phyloP scores from a whole-genome alignment of 2,888 invertebrate species.

The Dichetophora obliterata region DNA sequence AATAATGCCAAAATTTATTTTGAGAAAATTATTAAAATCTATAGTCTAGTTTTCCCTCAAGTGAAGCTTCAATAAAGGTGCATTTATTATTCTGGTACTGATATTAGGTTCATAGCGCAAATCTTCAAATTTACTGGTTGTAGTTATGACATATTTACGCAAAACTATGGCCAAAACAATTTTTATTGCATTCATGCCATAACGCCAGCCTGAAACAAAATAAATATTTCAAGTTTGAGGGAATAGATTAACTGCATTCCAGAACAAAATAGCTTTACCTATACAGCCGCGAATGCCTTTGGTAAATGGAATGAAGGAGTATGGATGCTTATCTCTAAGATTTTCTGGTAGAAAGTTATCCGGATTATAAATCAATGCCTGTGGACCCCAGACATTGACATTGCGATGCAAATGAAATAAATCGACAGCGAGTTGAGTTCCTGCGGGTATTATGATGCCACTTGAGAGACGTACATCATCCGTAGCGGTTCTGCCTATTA shows the following conservation, averaged over 20 bases:
- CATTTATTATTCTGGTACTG: no score
- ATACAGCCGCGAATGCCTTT: conserved; percentile 52
- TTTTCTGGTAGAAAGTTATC: conserved; percentile 65
- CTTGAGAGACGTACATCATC: neutral
- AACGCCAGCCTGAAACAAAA: neutral
- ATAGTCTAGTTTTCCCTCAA: no score
- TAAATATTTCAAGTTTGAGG: no score
- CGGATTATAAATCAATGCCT: conserved; percentile 64
- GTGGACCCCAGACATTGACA: conserved; percentile 62
- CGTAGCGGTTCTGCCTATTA: neutral
- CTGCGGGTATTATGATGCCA: conserved; percentile 54
- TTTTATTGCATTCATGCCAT: neutral
- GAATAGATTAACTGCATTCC: no score
- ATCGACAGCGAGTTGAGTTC: conserved; percentile 57
- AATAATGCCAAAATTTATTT: no score
- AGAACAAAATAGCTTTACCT: no score
- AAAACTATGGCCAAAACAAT: neutral
- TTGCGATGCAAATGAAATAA: conserved; percentile 63
- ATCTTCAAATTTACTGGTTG: neutral
- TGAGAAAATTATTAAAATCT: no score
- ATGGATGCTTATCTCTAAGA: conserved; percentile 60
- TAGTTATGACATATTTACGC: conserved; percentile 1
- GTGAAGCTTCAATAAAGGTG: no score
- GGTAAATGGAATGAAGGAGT: conserved; percentile 64
- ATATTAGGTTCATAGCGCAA: neutral